Evolutionary conservation across 2,113 vertebrate species (phyloP), one percentile per base, ranked within the genome.

Genomic region (Salvelinus fontinalis): DNA sequence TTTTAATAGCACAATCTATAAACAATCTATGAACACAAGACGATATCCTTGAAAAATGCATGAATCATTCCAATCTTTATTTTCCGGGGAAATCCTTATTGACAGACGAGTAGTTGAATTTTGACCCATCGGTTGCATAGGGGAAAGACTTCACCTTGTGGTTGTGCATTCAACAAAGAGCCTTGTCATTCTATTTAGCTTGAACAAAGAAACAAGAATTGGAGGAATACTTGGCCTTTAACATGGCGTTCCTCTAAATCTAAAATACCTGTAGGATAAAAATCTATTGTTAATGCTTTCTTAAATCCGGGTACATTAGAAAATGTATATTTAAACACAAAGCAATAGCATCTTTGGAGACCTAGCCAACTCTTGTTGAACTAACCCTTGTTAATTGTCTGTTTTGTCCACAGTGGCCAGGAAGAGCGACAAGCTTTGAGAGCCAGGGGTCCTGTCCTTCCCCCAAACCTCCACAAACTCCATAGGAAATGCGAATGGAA

Each of bases 371-470:
- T 27, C 65, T 18, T 67, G 65, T 29, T 31, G 26, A 67, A 5
- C 6, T 67, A 67, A 67, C 12, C 12, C 20, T 67, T 29, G n/a
- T 2, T 6, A 67, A n/a, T 34, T 64, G 39, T 44, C 9, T 76
- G 22, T 76, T 82, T 75, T 75, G 74, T 87, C 75, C 93, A 79
- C 93, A 99, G 98, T 93, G 96, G 88, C 96, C 97, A 71, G 97
- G 96, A 90, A 91, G 94, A 90, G 96, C 95, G 27, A 96, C 95
- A 57, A 99, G 98, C 90, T 99, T 99, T 92, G 98, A 99, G 76
- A 99, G 98, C 92, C 98, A 99, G 89, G 96, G 94, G 73, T 99
- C 98, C 44, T 99, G 97, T 81, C 94, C 97, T 4, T 98, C 98
- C 3, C 98, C 97, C 70, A 99, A 97, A 92, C 95, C 94, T 76